Evolutionary conservation across 2,888 invertebrate genomes (phyloP), one percentile per base, ranked within the genome.

Genomic region (Eupsilia transversa): DNA sequence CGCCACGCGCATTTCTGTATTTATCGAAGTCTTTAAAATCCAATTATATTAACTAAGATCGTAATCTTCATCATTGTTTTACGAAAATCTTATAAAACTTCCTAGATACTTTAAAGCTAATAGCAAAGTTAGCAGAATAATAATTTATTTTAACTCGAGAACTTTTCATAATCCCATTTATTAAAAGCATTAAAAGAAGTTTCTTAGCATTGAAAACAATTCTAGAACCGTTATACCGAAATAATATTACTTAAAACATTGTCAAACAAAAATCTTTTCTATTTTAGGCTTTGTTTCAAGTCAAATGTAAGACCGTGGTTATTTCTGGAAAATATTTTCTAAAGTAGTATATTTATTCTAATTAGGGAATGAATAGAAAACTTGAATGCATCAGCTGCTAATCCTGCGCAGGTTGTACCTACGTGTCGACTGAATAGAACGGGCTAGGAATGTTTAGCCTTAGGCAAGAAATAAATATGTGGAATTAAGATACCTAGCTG

Each of bases 321-420:
- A 68, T 79, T 73, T 80, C 14, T 57, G 35, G 35, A 69, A 69
- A 56, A 38, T 9, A 17, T 57, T 57, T 79, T 43, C 20, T 63
- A 56, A 56, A 73, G 52, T 41, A 27, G 23, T 33, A 54, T 54
- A 63, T 68, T 71, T 65, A 76, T 67, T 68, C 33, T 69, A 69
- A 72, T 70, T 57, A 65, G 14, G 46, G 12, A 65, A 30, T 56
- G 35, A 60, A 74, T 70, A 72, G 74, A 69, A 72, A 79, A 82
- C 71, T 59, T 60, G 70, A 27, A 57, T 67, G 54, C 20, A 60
- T 38, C 82, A 79, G 83, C 79, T 82, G 82, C 72, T 57, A 67
- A 78, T 68, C 59, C 66, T 57, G 63, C 41, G 80, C 73, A 77
- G 69, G 72, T 72, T 82, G 79, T 67, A 63, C 57, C 71, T 67